Percentiles rank a stretch among this genome's conserved stretches.
Evolutionary conservation across 2,888 invertebrate species (phyloP).

Genomic region (Rhagophthalmus giganteus): DNA sequence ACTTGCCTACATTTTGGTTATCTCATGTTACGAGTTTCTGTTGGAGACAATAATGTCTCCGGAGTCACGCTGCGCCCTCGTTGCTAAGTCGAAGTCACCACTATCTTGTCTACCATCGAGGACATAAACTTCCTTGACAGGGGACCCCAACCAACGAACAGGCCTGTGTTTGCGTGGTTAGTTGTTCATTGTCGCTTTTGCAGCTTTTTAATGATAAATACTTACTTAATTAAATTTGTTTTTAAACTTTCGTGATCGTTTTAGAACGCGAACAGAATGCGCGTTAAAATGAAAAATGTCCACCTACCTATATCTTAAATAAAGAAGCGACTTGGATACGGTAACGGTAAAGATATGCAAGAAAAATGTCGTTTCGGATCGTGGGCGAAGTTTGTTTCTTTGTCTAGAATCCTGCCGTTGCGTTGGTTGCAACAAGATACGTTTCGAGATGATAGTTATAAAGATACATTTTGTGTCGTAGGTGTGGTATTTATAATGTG

Average conservation of each 20-base stretch:
- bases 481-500: conserved; percentile 20
- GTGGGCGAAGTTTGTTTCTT: conserved; percentile 22
- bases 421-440: conserved; percentile 4
- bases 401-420: conserved; percentile 9
- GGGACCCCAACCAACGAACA: conserved; percentile 17
- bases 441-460: conserved; percentile 14
- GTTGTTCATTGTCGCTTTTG: not conserved
- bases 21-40: conserved; percentile 13
- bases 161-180: conserved; percentile 15
- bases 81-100: conserved; percentile 27
- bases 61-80: conserved; percentile 40
- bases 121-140: conserved; percentile 39
- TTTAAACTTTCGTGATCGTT: too few relatives aligned
- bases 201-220: not conserved
- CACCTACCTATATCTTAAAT: too few relatives aligned
- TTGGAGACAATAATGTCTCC: conserved; percentile 39
- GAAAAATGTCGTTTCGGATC: conserved; percentile 16
- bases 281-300: too few relatives aligned
- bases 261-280: too few relatives aligned
- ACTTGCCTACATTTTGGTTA: conserved; percentile 1
- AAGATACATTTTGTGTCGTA: conserved; percentile 11
- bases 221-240: too few relatives aligned
- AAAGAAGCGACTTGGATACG: too few relatives aligned
- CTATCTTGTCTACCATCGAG: conserved; percentile 43
- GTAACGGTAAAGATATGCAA: conserved; percentile 10